phyloP scores from a whole-genome alignment of 2,113 vertebrate genomes.

The Vulpes vulpes region DNA sequence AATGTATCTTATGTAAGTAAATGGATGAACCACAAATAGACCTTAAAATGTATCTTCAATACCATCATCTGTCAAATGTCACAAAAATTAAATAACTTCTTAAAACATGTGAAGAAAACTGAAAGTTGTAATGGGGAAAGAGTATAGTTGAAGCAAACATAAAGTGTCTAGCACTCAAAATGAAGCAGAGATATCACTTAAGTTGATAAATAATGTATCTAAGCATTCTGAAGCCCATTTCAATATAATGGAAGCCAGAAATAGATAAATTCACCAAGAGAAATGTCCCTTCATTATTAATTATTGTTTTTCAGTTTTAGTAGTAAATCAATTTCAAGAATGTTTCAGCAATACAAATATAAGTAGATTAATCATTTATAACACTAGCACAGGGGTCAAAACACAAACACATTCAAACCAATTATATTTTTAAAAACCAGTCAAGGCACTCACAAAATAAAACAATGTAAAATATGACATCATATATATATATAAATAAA shows the following conservation, averaged over 20 bases:
- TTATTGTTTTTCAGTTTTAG: slow-evolving; percentile 20
- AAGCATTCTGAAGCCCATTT: slow-evolving; percentile 31
- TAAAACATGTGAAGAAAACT: neutral
- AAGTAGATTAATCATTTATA: neutral
- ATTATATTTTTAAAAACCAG: neutral
- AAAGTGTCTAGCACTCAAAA: neutral
- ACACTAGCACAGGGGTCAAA: neutral
- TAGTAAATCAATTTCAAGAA: slow-evolving; percentile 10
- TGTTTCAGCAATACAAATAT: neutral
- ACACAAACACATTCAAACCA: neutral
- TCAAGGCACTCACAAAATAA: too few species aligned
- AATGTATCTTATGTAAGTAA: neutral
- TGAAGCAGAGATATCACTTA: neutral
- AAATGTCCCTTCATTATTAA: slow-evolving; percentile 13
- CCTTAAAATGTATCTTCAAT: slow-evolving; percentile 4
- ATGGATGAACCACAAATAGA: neutral
- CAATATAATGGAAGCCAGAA: slow-evolving; percentile 1
- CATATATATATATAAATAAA: neutral
- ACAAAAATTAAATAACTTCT: slow-evolving; percentile 4
- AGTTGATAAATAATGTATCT: neutral
- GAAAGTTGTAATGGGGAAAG: neutral
- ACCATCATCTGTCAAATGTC: neutral
- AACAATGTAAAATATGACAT: too few species aligned
- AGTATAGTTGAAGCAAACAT: neutral
- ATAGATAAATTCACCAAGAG: slow-evolving; percentile 24